These are phyloP conservation scores for Fregetta grallaria DNA, from an alignment of 2,113 vertebrate genomes.

Conservation along the genomic window DNA sequence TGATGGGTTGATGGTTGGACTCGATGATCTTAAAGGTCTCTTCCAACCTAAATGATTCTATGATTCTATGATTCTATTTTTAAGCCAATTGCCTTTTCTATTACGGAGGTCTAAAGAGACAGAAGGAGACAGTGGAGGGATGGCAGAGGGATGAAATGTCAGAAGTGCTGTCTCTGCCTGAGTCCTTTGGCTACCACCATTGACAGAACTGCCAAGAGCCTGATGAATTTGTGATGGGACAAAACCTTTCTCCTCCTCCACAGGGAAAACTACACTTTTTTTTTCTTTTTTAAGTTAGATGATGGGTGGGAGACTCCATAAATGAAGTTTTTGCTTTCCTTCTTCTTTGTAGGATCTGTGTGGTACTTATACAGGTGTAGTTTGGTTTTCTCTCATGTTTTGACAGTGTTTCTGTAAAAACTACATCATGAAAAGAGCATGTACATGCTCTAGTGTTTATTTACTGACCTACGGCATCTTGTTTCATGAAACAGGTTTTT, in stretches of 20 bases:
- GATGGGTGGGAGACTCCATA: neutral
- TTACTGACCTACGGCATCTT: neutral
- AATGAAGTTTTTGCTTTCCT: neutral
- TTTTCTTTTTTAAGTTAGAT: neutral
- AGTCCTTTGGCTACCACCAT: neutral
- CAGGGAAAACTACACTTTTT: neutral
- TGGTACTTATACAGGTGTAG: neutral
- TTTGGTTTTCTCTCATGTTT: neutral
- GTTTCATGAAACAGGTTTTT: neutral
- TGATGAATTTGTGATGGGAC: neutral
- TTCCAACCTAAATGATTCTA: no score
- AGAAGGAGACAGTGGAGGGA: neutral
- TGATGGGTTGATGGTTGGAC: no score
- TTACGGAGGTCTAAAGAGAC: neutral
- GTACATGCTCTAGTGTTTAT: neutral
- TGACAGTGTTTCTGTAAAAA: neutral
- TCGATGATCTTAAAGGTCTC: no score
- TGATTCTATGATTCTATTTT: no score
- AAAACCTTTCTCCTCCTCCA: neutral
- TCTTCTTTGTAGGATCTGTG: neutral
- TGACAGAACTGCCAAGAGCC: neutral
- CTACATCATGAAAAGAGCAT: neutral
- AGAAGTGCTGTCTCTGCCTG: neutral
- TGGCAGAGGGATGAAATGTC: neutral
- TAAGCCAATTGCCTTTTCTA: no score